A percentile compares a stretch with the other conserved stretches of the same genome.
phyloP scores from a whole-genome alignment of 2,888 invertebrate genomes.

The Thelaira solivaga region DNA sequence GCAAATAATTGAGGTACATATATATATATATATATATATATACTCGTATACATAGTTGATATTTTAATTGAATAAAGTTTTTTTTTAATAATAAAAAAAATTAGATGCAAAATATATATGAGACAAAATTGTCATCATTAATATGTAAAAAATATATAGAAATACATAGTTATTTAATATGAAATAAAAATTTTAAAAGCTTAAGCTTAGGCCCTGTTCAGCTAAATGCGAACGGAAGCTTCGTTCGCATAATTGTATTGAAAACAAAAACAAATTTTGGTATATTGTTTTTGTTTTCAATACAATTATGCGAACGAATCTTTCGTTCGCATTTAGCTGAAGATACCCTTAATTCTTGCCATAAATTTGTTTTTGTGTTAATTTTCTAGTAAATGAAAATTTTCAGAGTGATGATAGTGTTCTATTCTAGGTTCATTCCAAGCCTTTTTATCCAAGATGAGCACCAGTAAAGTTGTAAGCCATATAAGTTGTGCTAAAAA shows the following conservation, averaged over 20 bases:
- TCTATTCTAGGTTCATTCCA: slow-evolving; percentile 59
- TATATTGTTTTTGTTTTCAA: too few species aligned
- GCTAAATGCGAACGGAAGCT: too few species aligned
- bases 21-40: too few species aligned
- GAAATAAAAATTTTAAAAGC: background rate
- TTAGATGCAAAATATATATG: background rate
- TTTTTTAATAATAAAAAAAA: background rate
- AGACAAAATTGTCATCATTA: too few species aligned
- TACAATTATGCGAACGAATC: too few species aligned
- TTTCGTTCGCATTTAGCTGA: too few species aligned
- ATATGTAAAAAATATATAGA: slow-evolving; percentile 5
- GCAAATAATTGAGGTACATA: slow-evolving; percentile 89
- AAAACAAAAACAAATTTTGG: too few species aligned
- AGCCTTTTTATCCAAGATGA: slow-evolving; percentile 12
- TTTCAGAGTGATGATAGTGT: slow-evolving; percentile 58
- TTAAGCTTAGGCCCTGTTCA: too few species aligned
- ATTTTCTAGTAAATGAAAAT: slow-evolving; percentile 38
- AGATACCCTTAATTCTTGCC: slow-evolving; percentile 6
- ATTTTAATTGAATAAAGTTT: background rate
- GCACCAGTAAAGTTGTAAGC: slow-evolving; percentile 14
- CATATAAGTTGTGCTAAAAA: slow-evolving; percentile 23
- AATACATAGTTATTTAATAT: background rate
- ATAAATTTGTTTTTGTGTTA: background rate
- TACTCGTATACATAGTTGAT: slow-evolving; percentile 18
- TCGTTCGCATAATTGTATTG: too few species aligned